Evolutionary conservation across 2,888 invertebrate species (phyloP).

Genomic region (Clivina fossor): DNA sequence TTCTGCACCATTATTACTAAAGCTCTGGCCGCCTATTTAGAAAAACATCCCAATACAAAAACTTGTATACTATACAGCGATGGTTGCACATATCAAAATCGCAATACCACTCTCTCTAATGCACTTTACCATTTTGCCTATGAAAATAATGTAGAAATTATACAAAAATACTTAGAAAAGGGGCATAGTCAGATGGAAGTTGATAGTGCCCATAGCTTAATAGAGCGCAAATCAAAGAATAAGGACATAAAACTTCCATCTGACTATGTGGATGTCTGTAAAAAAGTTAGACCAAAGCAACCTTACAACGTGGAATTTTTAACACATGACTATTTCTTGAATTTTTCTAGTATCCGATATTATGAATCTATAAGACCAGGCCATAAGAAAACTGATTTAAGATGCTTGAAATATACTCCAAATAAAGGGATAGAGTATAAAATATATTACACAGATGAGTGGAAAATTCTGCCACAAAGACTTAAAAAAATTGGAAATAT

Average conservation of each 20-base stretch:
- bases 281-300: slow-evolving; percentile 16
- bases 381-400: slow-evolving; percentile 33
- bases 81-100: slow-evolving; percentile 6
- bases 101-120: background rate
- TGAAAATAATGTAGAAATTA: background rate
- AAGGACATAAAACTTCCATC: slow-evolving; percentile 17
- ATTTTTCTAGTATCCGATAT: background rate
- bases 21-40: too few species aligned
- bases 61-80: slow-evolving; percentile 10
- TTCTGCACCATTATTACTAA: too few species aligned
- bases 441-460: slow-evolving; percentile 30
- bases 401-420: slow-evolving; percentile 33
- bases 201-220: background rate
- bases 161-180: background rate
- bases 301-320: slow-evolving; percentile 24
- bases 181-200: slow-evolving; percentile 1
- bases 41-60: too few species aligned
- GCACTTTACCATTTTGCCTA: background rate
- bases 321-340: slow-evolving; percentile 16
- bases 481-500: slow-evolving; percentile 9
- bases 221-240: slow-evolving; percentile 7
- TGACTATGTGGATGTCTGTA: slow-evolving; percentile 20
- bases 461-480: slow-evolving; percentile 29
- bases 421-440: slow-evolving; percentile 36
- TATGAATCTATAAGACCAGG: slow-evolving; percentile 39